Base-by-base conservation (phyloP, 2,113 vertebrate genomes). In the Paramisgurnus dabryanus region DNA sequence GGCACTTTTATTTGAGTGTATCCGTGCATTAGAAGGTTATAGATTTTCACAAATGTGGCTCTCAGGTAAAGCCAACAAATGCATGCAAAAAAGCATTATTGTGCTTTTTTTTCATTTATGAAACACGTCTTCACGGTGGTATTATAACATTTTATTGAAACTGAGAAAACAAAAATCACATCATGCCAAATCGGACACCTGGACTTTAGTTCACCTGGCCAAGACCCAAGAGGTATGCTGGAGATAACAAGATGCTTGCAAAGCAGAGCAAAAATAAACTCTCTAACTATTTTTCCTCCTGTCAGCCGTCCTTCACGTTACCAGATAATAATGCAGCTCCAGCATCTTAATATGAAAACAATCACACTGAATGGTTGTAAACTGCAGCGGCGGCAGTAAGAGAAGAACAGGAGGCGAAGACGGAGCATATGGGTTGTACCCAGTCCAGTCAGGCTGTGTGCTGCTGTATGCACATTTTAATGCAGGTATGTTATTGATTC, bases 401-500 rank as follows among this genome's bases (percentile, higher is more conserved):
- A 67, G 3, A 50, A 15, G 11, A 50, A 11, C 8, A 22, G 5
- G 43, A 22, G 55, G 57, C 72, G 81, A 84, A 76, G 69, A 68
- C 55, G 85, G 34, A 53, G 45, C 71, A 74, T 22, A 27, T 27
- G 40, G 40, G 55, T 10, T 3, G 6, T 57, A 43, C 67, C 76
- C 60, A 43, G 45, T 65, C 76, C 60, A 43, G 45, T 87, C 47
- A 84, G 73, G 80, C 65, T 82, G 60, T 27, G 67, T 47, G 34
- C 58, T 47, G 34, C 58, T 45, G 45, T 39, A 4, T 17, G 17
- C 17, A 55, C 81, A 85, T 81, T 73, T 27, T 27, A 76, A 86
- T 22, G 11, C 76, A 22, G 84, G 66, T 84, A 75, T 71, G 45
- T 63, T 86, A 91, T 89, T 73, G 90, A 92, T 18, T 90, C 81